phyloP scores from a whole-genome alignment of 2,797 vertebrate genomes.

The Oophaga sylvatica region DNA sequence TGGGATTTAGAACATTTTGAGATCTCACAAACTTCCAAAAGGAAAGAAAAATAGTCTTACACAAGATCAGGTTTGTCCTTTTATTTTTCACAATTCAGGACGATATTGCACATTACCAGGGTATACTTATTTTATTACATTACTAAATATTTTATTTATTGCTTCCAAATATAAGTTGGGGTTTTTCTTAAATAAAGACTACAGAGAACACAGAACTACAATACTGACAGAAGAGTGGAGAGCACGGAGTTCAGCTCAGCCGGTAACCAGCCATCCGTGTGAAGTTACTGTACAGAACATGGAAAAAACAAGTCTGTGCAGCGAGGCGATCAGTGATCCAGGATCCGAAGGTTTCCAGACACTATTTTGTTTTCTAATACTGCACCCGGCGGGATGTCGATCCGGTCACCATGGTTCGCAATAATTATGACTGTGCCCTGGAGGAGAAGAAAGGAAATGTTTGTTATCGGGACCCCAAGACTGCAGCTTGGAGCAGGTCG shows the following conservation, averaged over 20 bases:
- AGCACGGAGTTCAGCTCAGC: background rate
- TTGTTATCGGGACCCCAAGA: background rate
- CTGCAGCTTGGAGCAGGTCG: too few relatives aligned
- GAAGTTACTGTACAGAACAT: slow-evolving; percentile 50
- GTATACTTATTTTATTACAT: slow-evolving; percentile 6
- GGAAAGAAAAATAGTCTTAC: background rate
- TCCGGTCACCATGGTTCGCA: slow-evolving; percentile 94
- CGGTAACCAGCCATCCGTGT: background rate
- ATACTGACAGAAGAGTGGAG: slow-evolving; percentile 47
- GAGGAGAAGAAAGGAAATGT: slow-evolving; percentile 14
- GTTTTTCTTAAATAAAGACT: slow-evolving; percentile 62
- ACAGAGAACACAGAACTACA: slow-evolving; percentile 58
- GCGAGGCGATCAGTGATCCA: slow-evolving; percentile 85
- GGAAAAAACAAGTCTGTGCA: slow-evolving; percentile 13
- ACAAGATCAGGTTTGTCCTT: slow-evolving; percentile 22
- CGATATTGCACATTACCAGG: slow-evolving; percentile 55
- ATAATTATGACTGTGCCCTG: slow-evolving; percentile 99
- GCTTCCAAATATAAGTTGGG: slow-evolving; percentile 51
- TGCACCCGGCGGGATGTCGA: slow-evolving; percentile 93
- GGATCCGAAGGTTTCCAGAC: slow-evolving; percentile 95
- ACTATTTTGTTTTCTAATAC: slow-evolving; percentile 97
- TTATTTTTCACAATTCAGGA: slow-evolving; percentile 50
- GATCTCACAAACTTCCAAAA: too few relatives aligned
- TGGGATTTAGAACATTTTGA: too few relatives aligned
- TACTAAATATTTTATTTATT: slow-evolving; percentile 49